phyloP scores from a whole-genome alignment of 2,113 vertebrate species.

The Epinephelus lanceolatus region DNA sequence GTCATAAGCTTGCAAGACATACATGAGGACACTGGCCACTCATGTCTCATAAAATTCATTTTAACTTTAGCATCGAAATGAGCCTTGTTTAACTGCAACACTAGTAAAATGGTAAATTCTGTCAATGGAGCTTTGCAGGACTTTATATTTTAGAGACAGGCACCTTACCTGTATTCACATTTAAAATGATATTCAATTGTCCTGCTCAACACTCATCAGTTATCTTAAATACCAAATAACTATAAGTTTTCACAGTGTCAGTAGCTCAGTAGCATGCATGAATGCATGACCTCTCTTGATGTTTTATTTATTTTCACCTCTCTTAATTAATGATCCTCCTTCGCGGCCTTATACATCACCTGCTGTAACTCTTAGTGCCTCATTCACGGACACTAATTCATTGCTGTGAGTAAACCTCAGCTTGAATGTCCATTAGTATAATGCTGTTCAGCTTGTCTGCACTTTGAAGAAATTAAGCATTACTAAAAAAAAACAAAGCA shows the following conservation, averaged over 20 bases:
- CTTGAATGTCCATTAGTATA: conserved; percentile 51
- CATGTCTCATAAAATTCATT: neutral
- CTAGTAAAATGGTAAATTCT: neutral
- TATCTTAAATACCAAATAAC: neutral
- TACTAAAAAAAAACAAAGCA: conserved; percentile 44
- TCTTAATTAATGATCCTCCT: conserved; percentile 24
- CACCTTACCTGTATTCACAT: neutral
- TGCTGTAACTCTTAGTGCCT: conserved; percentile 14
- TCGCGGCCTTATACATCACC: conserved; percentile 18
- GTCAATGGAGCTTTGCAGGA: neutral
- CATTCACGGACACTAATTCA: conserved; percentile 30
- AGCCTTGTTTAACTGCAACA: neutral
- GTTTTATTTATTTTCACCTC: conserved; percentile 13
- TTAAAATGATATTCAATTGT: neutral
- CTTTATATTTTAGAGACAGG: neutral
- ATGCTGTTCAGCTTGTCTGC: conserved; percentile 57
- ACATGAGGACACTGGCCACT: neutral
- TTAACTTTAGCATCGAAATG: neutral
- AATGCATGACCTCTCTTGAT: neutral
- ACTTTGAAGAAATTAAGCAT: conserved; percentile 58
- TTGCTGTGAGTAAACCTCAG: conserved; percentile 48
- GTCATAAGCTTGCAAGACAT: neutral
- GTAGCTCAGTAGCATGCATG: neutral
- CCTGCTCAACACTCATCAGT: neutral
- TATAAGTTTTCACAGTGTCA: no score